phyloP scores from a whole-genome alignment of 2,797 vertebrate species.

The Gymnoscopelus braueri region DNA sequence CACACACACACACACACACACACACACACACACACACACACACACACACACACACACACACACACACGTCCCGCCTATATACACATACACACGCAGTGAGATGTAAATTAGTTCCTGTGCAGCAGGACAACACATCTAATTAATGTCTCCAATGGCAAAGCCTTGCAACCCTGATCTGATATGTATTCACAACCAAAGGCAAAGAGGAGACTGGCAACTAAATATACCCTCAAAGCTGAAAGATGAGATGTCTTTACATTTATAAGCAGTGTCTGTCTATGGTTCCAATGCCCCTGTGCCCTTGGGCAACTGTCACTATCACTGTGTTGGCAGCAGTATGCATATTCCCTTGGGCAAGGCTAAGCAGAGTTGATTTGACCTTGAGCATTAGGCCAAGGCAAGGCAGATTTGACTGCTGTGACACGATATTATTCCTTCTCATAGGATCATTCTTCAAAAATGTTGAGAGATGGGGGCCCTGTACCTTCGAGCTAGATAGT shows the following conservation, averaged over 20 bases:
- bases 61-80: too few relatives aligned
- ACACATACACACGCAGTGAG: too few relatives aligned
- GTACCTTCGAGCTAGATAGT: background rate
- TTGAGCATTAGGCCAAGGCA: slow-evolving; percentile 19
- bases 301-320: slow-evolving; percentile 26
- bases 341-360: slow-evolving; percentile 14
- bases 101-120: too few relatives aligned
- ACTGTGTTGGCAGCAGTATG: slow-evolving; percentile 15
- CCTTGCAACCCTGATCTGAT: background rate
- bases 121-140: too few relatives aligned
- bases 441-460: background rate
- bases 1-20: too few relatives aligned
- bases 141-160: background rate
- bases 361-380: slow-evolving; percentile 31
- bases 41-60: slow-evolving; percentile 3
- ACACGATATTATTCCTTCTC: too few relatives aligned
- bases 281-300: slow-evolving; percentile 29
- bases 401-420: background rate
- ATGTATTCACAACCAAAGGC: slow-evolving; percentile 23
- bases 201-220: slow-evolving; percentile 2
- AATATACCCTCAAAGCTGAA: background rate
- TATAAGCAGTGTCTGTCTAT: slow-evolving; percentile 17
- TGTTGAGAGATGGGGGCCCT: background rate
- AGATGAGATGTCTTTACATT: slow-evolving; percentile 33
- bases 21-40: background rate